Evolutionary conservation across 2,113 vertebrate species (phyloP).

Genomic region (Clarias macrocephalus): DNA sequence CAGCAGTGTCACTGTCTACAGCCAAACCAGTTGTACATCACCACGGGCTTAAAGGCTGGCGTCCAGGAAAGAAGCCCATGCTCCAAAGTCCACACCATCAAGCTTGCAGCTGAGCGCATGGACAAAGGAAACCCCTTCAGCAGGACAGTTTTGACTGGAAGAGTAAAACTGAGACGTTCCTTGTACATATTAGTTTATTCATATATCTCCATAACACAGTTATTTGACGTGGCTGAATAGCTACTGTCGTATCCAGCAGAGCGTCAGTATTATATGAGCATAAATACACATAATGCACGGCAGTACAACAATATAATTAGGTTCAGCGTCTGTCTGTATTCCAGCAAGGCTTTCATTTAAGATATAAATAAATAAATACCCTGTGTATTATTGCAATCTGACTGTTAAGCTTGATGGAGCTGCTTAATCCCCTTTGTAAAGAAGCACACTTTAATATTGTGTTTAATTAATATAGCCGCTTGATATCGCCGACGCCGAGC

Average conservation of each 20-base stretch:
- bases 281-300: background rate
- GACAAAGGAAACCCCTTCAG: too few relatives aligned
- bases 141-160: too few relatives aligned
- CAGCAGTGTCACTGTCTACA: too few relatives aligned
- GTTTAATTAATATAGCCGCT: background rate
- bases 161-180: too few relatives aligned
- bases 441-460: background rate
- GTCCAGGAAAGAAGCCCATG: too few relatives aligned
- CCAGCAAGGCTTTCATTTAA: background rate
- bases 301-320: background rate
- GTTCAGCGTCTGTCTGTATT: background rate
- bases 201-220: background rate
- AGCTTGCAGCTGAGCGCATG: too few relatives aligned
- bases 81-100: too few relatives aligned
- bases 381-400: background rate
- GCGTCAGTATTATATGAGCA: background rate
- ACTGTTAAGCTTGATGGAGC: slow-evolving; percentile 1
- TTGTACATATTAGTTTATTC: background rate
- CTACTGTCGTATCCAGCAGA: too few relatives aligned
- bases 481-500: background rate
- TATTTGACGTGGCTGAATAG: background rate
- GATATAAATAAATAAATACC: slow-evolving; percentile 12
- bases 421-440: slow-evolving; percentile 1
- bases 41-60: too few relatives aligned
- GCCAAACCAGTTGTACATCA: too few relatives aligned